A percentile compares a stretch with the other conserved stretches of the same genome.
Evolutionary conservation across 2,113 vertebrate genomes (phyloP).

Genomic region (Carettochelys insculpta): DNA sequence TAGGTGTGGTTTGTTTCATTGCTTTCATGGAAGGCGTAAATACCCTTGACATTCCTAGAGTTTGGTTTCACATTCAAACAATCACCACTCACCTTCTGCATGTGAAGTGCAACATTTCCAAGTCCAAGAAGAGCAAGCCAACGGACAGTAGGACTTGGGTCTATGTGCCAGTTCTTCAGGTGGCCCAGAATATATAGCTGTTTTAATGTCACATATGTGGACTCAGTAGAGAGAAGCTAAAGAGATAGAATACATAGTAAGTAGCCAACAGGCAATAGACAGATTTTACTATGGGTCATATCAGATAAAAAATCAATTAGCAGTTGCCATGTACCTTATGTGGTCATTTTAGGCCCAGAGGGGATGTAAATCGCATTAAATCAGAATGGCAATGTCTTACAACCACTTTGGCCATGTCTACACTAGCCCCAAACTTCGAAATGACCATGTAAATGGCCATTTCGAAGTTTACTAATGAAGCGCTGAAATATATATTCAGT

Average conservation of each 20-base stretch:
- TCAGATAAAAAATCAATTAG: neutral
- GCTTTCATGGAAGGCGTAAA: neutral
- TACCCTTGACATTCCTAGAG: neutral
- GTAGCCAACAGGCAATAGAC: neutral
- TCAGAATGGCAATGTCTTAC: neutral
- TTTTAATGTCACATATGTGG: neutral
- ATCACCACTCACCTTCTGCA: neutral
- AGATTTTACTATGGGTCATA: neutral
- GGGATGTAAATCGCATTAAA: neutral
- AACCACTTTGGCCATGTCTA: no score
- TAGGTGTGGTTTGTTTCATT: neutral
- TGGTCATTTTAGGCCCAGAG: neutral
- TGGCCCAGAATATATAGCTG: neutral
- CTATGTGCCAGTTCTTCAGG: slow-evolving; percentile 3
- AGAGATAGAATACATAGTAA: neutral
- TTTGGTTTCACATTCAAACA: neutral
- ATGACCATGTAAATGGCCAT: no score
- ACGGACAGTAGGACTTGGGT: neutral
- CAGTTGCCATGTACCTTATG: neutral
- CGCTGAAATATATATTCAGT: no score
- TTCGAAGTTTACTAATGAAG: no score
- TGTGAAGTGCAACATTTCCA: neutral
- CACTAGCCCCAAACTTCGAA: no score
- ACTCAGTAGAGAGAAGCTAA: neutral
- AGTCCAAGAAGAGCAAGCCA: slow-evolving; percentile 15